These are phyloP conservation scores for Epizoanthus ramosus DNA, from an alignment of 92 coral and sea anemone species.

Conservation along the genomic window DNA sequence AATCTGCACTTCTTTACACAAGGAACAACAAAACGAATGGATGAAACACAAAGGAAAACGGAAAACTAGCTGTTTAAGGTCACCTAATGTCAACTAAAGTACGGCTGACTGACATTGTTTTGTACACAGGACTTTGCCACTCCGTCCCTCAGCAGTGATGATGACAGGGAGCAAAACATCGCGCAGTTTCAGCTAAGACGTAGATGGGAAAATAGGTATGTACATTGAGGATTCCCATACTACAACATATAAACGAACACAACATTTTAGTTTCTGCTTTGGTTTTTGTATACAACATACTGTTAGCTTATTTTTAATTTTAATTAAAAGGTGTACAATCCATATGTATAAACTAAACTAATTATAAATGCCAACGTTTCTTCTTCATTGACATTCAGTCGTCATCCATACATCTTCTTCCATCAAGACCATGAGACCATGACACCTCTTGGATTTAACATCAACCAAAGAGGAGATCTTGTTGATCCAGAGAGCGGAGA, in stretches of 20 bases:
- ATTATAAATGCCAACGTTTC: background rate
- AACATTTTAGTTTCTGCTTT: background rate
- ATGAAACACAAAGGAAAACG: no score
- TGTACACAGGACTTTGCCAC: slow-evolving; percentile 79
- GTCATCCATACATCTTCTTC: slow-evolving; percentile 87
- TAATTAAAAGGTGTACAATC: background rate
- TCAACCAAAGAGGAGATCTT: slow-evolving; percentile 64
- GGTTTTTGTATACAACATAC: background rate
- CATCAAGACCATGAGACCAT: slow-evolving; percentile 78
- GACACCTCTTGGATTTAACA: slow-evolving; percentile 83
- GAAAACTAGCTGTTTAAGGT: no score
- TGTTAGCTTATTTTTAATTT: background rate
- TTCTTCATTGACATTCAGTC: slow-evolving; percentile 51
- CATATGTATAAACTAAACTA: background rate
- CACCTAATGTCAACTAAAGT: background rate
- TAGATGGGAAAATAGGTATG: slow-evolving; percentile 75
- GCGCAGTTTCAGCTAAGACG: slow-evolving; percentile 73
- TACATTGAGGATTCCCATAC: background rate
- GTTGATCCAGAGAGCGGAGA: slow-evolving; percentile 56
- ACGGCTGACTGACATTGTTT: background rate
- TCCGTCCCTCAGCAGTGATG: slow-evolving; percentile 64
- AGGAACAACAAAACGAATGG: no score
- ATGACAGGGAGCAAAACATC: slow-evolving; percentile 57
- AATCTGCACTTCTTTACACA: no score
- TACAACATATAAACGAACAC: background rate